phyloP scores from a whole-genome alignment of 2,888 invertebrate genomes.

The Bursaphelenchus okinawaensis region DNA sequence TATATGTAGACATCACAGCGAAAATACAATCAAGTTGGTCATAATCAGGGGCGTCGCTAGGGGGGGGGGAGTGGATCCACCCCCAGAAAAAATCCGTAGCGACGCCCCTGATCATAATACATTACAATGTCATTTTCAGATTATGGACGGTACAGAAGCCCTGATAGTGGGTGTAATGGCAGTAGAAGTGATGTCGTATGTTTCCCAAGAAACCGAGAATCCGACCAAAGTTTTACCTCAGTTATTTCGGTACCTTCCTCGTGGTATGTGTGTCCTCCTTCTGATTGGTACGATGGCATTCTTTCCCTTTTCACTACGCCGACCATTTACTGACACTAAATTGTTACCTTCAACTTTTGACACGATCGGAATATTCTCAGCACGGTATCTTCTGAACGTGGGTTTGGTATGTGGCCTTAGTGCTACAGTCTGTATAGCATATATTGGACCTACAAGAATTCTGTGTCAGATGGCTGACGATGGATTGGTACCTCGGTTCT shows the following conservation, averaged over 20 bases:
- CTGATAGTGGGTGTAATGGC: background rate
- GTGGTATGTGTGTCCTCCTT: background rate
- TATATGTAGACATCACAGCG: too few relatives aligned
- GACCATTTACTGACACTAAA: background rate
- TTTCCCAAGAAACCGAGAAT: constrained; percentile 2
- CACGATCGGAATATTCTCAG: constrained; percentile 15
- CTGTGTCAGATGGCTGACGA: constrained; percentile 24
- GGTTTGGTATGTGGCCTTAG: constrained; percentile 27
- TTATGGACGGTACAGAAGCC: background rate
- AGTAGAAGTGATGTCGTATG: background rate
- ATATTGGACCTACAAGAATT: constrained; percentile 23
- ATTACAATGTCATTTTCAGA: too few relatives aligned
- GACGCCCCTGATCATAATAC: too few relatives aligned
- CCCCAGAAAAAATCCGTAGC: too few relatives aligned
- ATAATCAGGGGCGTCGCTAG: too few relatives aligned
- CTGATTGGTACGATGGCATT: constrained; percentile 11
- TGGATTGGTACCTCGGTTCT: background rate
- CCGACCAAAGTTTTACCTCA: constrained; percentile 2
- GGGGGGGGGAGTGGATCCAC: too few relatives aligned
- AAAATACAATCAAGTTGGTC: too few relatives aligned
- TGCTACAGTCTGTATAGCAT: constrained; percentile 25
- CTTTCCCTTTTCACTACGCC: constrained; percentile 17
- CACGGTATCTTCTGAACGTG: constrained; percentile 27
- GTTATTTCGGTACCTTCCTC: background rate
- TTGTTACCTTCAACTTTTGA: constrained; percentile 2